These are phyloP conservation scores for Petrolisthes manimaculis DNA, from an alignment of 2,888 invertebrate species.

Conservation along the genomic window DNA sequence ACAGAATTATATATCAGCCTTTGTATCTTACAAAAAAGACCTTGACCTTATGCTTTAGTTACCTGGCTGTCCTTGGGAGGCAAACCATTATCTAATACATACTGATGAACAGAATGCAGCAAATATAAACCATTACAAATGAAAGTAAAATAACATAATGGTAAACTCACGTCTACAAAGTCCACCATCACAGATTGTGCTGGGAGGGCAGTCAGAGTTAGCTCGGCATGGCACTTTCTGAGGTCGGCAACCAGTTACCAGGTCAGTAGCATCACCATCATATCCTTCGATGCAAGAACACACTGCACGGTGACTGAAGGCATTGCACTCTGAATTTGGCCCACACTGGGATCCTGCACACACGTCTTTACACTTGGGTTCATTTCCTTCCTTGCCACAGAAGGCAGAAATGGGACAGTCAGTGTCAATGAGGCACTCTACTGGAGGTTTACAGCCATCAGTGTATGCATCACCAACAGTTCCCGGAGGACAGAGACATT, in stretches of 20 bases:
- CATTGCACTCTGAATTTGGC: slow-evolving; percentile 85
- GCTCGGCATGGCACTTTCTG: slow-evolving; percentile 80
- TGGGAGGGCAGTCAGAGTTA: slow-evolving; percentile 82
- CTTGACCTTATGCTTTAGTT: background rate
- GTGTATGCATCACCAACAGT: slow-evolving; percentile 88
- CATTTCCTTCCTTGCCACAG: slow-evolving; percentile 80
- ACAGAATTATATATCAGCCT: background rate
- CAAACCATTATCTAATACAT: no score
- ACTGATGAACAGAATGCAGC: no score
- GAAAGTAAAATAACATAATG: no score
- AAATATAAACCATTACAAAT: no score
- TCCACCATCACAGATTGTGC: slow-evolving; percentile 85
- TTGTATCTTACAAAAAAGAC: no score
- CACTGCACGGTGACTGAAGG: slow-evolving; percentile 81
- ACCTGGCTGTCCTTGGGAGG: background rate
- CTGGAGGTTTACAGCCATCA: slow-evolving; percentile 84
- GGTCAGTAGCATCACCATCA: slow-evolving; percentile 86
- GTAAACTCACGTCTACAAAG: slow-evolving; percentile 84
- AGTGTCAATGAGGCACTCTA: slow-evolving; percentile 82
- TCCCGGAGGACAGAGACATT: slow-evolving; percentile 83
- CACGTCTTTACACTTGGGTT: slow-evolving; percentile 85
- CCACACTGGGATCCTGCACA: slow-evolving; percentile 84
- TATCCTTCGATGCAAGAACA: slow-evolving; percentile 86
- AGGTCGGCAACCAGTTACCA: slow-evolving; percentile 68
- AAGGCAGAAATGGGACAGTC: slow-evolving; percentile 86